These are phyloP conservation scores for Echinops telfairi DNA, from an alignment of 2,113 vertebrate genomes.

Conservation along the genomic window DNA sequence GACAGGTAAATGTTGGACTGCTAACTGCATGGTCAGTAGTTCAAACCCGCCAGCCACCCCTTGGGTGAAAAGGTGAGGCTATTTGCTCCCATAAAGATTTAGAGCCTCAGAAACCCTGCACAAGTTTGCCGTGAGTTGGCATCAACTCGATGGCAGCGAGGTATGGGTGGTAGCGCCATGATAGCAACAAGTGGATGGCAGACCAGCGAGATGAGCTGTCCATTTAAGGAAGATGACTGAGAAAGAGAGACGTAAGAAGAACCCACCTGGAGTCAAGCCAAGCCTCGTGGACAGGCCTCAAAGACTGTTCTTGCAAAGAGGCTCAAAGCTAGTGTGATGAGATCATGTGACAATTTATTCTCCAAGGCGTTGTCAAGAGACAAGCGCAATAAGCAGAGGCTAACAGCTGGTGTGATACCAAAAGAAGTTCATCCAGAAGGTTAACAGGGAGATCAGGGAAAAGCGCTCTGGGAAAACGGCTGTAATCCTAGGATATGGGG, in stretches of 20 bases:
- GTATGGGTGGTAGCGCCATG: no score
- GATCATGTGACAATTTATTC: neutral
- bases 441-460: neutral
- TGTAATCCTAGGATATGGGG: neutral
- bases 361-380: neutral
- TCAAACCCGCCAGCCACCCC: no score
- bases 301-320: neutral
- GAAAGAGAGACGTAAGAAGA: neutral
- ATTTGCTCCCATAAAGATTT: no score
- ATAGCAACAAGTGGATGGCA: neutral
- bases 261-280: neutral
- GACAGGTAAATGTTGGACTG: no score
- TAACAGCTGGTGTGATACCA: neutral
- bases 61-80: no score
- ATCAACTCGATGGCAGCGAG: no score
- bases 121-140: no score
- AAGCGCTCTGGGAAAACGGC: neutral
- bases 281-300: neutral
- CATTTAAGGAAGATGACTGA: constrained; percentile 10
- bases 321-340: neutral
- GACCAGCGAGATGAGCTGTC: neutral
- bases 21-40: no score
- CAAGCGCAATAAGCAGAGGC: neutral
- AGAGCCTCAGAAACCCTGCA: no score
- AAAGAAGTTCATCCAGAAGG: neutral